phyloP scores from a whole-genome alignment of 2,113 vertebrate species.

The Leptosomus discolor region DNA sequence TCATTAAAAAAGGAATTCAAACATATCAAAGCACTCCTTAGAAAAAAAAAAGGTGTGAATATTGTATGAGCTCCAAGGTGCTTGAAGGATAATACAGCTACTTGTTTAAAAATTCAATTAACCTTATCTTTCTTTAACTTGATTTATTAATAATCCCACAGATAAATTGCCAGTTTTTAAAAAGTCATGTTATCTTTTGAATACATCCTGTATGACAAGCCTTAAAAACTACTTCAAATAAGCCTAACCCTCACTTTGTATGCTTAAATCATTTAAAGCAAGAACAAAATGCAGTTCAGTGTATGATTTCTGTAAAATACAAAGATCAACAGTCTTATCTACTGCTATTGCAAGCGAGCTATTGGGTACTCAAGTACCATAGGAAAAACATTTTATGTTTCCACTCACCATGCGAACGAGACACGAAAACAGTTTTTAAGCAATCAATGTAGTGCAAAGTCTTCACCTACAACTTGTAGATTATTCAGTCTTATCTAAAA shows the following conservation, averaged over 20 bases:
- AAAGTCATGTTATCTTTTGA: slow-evolving; percentile 67
- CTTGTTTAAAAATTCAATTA: slow-evolving; percentile 78
- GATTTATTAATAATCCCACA: slow-evolving; percentile 74
- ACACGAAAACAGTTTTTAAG: slow-evolving; percentile 36
- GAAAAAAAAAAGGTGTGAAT: slow-evolving; percentile 62
- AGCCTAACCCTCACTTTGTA: slow-evolving; percentile 12
- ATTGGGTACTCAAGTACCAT: slow-evolving; percentile 46
- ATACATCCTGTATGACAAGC: slow-evolving; percentile 50
- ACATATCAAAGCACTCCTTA: slow-evolving; percentile 60
- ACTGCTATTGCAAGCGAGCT: not conserved
- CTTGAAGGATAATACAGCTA: slow-evolving; percentile 74
- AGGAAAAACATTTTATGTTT: slow-evolving; percentile 42
- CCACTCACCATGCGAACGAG: slow-evolving; percentile 3
- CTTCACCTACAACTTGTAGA: not conserved
- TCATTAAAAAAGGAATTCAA: slow-evolving; percentile 67
- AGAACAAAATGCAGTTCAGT: slow-evolving; percentile 36
- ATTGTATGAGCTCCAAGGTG: slow-evolving; percentile 69
- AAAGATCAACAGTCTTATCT: slow-evolving; percentile 2
- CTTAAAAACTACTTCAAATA: slow-evolving; percentile 59
- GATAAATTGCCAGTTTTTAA: slow-evolving; percentile 68
- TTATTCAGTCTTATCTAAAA: not conserved
- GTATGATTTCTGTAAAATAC: slow-evolving; percentile 30
- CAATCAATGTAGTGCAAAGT: slow-evolving; percentile 36
- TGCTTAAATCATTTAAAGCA: slow-evolving; percentile 39
- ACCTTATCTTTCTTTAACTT: slow-evolving; percentile 76